Evolutionary conservation across 1,140 invertebrate genomes (phyloP).

Genomic region (Ceratina australensis): DNA sequence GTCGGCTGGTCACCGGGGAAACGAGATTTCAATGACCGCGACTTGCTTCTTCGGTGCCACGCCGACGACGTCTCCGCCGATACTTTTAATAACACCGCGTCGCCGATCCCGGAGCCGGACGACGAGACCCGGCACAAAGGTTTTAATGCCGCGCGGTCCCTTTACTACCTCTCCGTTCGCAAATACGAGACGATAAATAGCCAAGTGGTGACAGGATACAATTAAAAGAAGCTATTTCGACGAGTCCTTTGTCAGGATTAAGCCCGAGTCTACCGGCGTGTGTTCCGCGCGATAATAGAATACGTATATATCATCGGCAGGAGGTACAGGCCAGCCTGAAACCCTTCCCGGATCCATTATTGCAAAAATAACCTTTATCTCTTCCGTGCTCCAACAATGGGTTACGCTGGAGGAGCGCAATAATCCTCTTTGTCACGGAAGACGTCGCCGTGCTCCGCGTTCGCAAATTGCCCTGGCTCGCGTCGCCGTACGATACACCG

Average conservation of each 20-base stretch:
- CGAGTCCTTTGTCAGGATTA: conserved; percentile 38
- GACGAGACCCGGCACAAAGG: not conserved
- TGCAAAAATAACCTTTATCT: conserved; percentile 49
- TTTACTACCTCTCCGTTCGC: conserved; percentile 16
- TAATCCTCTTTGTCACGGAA: conserved; percentile 42
- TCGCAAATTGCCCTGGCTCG: conserved; percentile 42
- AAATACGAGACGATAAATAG: conserved; percentile 37
- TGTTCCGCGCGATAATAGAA: conserved; percentile 29
- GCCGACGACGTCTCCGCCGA: not conserved
- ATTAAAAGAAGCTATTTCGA: conserved; percentile 44
- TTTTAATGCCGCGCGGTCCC: conserved; percentile 4
- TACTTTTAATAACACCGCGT: not conserved
- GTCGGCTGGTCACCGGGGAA: not conserved
- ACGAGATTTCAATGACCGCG: conserved; percentile 1
- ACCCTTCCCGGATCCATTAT: conserved; percentile 44
- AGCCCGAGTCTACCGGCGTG: not conserved
- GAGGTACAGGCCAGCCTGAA: not conserved
- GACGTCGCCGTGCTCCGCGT: conserved; percentile 25
- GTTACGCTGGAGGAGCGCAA: not conserved
- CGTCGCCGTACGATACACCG: not conserved
- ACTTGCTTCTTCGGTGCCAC: not conserved
- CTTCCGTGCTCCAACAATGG: conserved; percentile 16
- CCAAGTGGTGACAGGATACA: conserved; percentile 30
- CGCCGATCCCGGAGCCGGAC: not conserved
- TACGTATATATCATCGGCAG: conserved; percentile 23